Evolutionary conservation across 2,113 vertebrate genomes (phyloP).

Genomic region (Phylloscopus trochilus): DNA sequence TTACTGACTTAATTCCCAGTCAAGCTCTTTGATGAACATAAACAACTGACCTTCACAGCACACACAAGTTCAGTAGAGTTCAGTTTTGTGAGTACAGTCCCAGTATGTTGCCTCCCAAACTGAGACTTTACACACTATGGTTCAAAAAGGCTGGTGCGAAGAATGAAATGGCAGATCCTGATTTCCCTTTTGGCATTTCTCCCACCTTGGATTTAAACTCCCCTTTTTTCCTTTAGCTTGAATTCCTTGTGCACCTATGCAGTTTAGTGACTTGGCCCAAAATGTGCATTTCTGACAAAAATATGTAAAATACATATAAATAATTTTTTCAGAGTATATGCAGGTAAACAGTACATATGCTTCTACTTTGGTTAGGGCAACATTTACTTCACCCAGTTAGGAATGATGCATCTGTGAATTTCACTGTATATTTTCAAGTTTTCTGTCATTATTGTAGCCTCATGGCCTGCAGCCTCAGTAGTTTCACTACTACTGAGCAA

Average conservation of each 20-base stretch:
- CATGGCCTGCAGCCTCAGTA: neutral
- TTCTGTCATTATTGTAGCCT: neutral
- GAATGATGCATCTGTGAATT: neutral
- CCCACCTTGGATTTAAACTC: neutral
- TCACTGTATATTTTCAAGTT: neutral
- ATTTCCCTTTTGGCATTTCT: neutral
- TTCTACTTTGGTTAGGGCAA: neutral
- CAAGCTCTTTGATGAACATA: neutral
- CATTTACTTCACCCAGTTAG: neutral
- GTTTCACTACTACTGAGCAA: neutral
- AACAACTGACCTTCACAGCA: neutral
- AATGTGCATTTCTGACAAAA: neutral
- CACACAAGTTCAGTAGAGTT: neutral
- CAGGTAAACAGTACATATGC: neutral
- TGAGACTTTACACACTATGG: accelerated
- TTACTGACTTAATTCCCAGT: neutral
- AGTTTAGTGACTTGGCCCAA: neutral
- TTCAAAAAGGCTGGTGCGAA: neutral
- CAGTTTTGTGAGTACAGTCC: neutral
- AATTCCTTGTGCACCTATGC: neutral
- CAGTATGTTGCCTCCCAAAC: accelerated
- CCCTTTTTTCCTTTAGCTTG: neutral
- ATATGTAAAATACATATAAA: neutral
- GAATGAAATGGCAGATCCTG: neutral
- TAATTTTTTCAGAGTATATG: neutral